Conservation (phyloP, 2,113 vertebrate species). For the Ameiurus melas region DNA sequence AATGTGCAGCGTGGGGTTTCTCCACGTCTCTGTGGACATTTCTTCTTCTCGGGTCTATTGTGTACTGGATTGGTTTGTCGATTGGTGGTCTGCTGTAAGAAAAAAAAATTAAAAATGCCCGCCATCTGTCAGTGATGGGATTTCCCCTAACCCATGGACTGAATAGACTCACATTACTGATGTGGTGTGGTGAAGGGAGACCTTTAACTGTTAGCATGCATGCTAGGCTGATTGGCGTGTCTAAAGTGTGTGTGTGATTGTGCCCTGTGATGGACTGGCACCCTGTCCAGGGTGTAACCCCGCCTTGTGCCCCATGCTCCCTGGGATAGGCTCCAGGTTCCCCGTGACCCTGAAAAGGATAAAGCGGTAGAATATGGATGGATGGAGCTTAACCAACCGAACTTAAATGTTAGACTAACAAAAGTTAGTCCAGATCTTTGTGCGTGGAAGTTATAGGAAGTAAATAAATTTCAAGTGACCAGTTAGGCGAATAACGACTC, state of each 20-base stretch:
- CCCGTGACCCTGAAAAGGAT: no score
- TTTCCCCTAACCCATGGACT: conserved; percentile 28
- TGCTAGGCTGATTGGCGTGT: no score
- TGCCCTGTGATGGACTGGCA: no score
- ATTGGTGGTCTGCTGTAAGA: conserved; percentile 13
- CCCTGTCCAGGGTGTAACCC: no score
- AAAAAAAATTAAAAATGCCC: not conserved
- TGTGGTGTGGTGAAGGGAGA: not conserved
- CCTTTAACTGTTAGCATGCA: no score
- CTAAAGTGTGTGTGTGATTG: no score
- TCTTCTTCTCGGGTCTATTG: not conserved
- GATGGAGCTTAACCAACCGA: not conserved
- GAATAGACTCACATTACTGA: not conserved
- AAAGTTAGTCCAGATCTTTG: not conserved
- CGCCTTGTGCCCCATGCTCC: no score
- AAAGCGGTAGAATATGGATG: no score
- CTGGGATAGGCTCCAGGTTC: no score
- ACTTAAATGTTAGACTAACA: not conserved
- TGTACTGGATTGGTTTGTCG: not conserved
- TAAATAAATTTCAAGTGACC: not conserved
- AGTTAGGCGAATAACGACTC: no score
- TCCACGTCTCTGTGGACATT: no score
- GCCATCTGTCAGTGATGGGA: conserved; percentile 36
- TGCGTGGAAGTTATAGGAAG: not conserved
- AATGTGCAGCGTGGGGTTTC: not conserved